Evolutionary conservation across 2,797 vertebrate species (phyloP).

Genomic region (Morus bassanus): DNA sequence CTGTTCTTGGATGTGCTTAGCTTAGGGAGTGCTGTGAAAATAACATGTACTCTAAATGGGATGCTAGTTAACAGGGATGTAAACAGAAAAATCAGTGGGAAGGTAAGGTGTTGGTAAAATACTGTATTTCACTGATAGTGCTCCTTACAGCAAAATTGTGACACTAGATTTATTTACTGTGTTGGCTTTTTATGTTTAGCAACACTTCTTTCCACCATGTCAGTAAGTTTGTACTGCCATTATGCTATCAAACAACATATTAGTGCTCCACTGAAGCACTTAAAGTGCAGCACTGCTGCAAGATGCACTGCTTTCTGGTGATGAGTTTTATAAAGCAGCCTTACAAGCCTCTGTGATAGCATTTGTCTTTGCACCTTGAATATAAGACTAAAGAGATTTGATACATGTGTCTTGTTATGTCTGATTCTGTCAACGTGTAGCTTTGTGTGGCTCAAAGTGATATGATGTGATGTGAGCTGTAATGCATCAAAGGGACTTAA

Average conservation of each 20-base stretch:
- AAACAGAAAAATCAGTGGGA: slow-evolving; percentile 30
- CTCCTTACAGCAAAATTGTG: background rate
- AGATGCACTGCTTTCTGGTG: background rate
- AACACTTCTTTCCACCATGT: background rate
- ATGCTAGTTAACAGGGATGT: slow-evolving; percentile 29
- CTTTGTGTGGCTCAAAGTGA: slow-evolving; percentile 35
- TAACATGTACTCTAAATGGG: slow-evolving; percentile 11
- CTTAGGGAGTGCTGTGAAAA: slow-evolving; percentile 45
- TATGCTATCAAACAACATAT: slow-evolving; percentile 16
- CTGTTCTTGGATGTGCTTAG: background rate
- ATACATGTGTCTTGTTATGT: slow-evolving; percentile 51
- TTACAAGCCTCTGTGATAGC: background rate
- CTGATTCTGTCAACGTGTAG: slow-evolving; percentile 12
- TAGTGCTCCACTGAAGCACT: slow-evolving; percentile 2
- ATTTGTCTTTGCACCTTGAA: slow-evolving; percentile 33
- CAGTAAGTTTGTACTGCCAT: slow-evolving; percentile 4
- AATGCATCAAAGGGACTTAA: slow-evolving; percentile 43
- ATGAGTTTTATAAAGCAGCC: slow-evolving; percentile 25
- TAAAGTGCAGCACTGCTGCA: background rate
- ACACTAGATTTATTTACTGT: slow-evolving; percentile 20
- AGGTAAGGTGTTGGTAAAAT: slow-evolving; percentile 3
- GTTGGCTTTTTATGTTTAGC: slow-evolving; percentile 31
- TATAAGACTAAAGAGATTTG: slow-evolving; percentile 51
- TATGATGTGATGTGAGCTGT: slow-evolving; percentile 23
- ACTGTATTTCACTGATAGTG: background rate